phyloP scores from a whole-genome alignment of 1,140 invertebrate species.

The Halyomorpha halys region DNA sequence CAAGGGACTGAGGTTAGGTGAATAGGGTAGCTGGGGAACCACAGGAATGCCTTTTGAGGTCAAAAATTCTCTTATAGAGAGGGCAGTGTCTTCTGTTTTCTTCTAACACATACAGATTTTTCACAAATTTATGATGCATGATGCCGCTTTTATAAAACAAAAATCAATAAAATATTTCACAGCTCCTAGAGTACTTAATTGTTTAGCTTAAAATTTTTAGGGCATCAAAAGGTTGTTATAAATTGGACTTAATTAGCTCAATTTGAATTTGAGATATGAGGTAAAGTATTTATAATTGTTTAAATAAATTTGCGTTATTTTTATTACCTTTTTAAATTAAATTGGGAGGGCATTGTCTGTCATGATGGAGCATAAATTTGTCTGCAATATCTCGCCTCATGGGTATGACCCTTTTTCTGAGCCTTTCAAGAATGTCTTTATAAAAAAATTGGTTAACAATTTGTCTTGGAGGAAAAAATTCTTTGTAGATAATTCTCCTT shows the following conservation, averaged over 20 bases:
- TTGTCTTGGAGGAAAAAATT: neutral
- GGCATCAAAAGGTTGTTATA: too few relatives aligned
- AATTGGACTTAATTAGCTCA: too few relatives aligned
- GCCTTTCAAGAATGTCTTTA: too few relatives aligned
- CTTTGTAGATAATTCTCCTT: neutral
- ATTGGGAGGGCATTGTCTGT: neutral
- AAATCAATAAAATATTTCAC: conserved; percentile 9
- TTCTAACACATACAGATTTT: too few relatives aligned
- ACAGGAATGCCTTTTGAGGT: too few relatives aligned
- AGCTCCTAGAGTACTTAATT: conserved; percentile 18
- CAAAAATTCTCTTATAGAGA: too few relatives aligned
- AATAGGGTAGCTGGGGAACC: too few relatives aligned
- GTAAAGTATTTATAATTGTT: too few relatives aligned
- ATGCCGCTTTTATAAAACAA: neutral
- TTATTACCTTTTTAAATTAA: neutral
- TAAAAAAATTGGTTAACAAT: neutral
- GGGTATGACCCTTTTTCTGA: neutral
- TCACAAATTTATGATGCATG: too few relatives aligned
- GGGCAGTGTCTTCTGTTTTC: too few relatives aligned
- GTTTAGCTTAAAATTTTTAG: too few relatives aligned
- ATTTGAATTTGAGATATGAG: neutral
- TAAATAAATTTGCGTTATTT: neutral
- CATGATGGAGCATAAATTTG: conserved; percentile 7
- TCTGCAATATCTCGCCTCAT: conserved; percentile 4
- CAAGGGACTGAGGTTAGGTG: too few relatives aligned